These are phyloP conservation scores for Acromyrmex charruanus DNA, from an alignment of 1,140 invertebrate species.

Conservation along the genomic window DNA sequence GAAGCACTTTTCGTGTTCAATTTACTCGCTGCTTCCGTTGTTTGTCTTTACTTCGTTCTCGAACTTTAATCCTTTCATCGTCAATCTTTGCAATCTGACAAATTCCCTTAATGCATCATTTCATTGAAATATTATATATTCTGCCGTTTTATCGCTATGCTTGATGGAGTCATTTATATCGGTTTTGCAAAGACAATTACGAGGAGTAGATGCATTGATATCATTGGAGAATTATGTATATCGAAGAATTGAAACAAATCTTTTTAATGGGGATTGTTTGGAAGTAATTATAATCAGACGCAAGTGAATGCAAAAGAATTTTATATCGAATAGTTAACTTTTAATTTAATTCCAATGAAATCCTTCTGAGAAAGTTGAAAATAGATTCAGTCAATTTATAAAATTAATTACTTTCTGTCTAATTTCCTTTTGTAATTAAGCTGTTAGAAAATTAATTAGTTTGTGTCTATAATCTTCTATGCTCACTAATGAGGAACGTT, in stretches of 20 bases:
- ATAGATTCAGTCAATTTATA: not conserved
- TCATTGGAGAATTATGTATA: not conserved
- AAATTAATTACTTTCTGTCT: not conserved
- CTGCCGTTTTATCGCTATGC: not conserved
- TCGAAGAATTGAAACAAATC: not conserved
- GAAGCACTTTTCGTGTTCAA: slow-evolving; percentile 34
- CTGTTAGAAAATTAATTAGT: slow-evolving; percentile 1
- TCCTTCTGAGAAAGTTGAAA: not conserved
- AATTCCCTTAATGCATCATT: not conserved
- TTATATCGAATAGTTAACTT: not conserved
- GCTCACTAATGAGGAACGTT: slow-evolving; percentile 1
- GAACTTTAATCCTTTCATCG: slow-evolving; percentile 22
- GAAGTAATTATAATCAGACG: not conserved
- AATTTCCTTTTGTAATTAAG: not conserved
- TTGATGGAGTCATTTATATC: not conserved
- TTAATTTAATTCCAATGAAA: not conserved
- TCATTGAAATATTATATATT: not conserved
- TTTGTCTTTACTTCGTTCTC: not conserved
- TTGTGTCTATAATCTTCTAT: not conserved
- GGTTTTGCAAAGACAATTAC: not conserved
- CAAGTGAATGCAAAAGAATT: slow-evolving; percentile 2
- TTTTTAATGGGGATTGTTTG: not conserved
- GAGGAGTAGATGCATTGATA: not conserved
- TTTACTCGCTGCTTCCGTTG: slow-evolving; percentile 5
- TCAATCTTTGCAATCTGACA: not conserved